Conservation (phyloP, 2,888 invertebrate genomes). For the Meiosimyza platycephala region DNA sequence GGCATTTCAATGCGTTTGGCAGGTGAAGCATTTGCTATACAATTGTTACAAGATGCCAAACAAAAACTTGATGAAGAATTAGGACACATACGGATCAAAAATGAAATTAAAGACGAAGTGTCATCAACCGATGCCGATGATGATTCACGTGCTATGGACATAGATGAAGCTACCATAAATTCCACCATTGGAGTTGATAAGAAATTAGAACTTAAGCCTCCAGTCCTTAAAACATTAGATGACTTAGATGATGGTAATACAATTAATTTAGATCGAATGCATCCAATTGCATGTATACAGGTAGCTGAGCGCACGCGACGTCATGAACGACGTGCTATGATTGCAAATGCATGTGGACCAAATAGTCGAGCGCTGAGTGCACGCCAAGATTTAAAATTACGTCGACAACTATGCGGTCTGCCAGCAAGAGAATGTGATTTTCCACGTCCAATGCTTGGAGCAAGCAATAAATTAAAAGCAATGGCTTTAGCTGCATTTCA, state of each 20-base stretch:
- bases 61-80: constrained; percentile 55
- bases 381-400: constrained; percentile 80
- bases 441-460: constrained; percentile 53
- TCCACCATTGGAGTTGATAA: constrained; percentile 51
- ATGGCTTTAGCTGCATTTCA: constrained; percentile 63
- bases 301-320: constrained; percentile 73
- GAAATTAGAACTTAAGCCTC: constrained; percentile 28
- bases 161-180: constrained; percentile 38
- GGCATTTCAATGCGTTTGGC: constrained; percentile 85
- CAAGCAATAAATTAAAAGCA: constrained; percentile 58
- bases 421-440: constrained; percentile 74
- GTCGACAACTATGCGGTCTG: constrained; percentile 77
- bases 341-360: constrained; percentile 80
- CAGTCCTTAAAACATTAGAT: background rate
- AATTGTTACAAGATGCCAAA: constrained; percentile 64
- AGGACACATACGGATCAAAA: constrained; percentile 48
- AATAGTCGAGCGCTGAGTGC: constrained; percentile 84
- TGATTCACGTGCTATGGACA: constrained; percentile 45
- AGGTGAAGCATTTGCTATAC: constrained; percentile 73
- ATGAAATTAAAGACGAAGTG: constrained; percentile 46
- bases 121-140: constrained; percentile 42
- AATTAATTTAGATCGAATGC: constrained; percentile 63
- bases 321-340: constrained; percentile 72
- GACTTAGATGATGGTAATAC: constrained; percentile 33
- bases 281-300: constrained; percentile 69